Evolutionary conservation across 1,140 invertebrate genomes (phyloP).

Genomic region (Lasaia peninsularis): DNA sequence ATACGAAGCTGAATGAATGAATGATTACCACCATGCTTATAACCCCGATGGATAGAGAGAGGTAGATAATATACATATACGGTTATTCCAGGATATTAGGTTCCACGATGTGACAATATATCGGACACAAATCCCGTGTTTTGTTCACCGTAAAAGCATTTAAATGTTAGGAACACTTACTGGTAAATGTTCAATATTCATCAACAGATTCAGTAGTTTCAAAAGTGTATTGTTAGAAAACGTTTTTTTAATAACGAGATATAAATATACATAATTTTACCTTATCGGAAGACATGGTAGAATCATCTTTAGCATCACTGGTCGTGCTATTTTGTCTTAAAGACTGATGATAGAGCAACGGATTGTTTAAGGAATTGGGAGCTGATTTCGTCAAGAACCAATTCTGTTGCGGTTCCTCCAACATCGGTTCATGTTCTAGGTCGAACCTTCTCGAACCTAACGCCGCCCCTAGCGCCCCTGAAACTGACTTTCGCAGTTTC

Average conservation of each 20-base stretch:
- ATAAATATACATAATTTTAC: constrained; percentile 31
- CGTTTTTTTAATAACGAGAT: background rate
- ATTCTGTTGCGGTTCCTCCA: constrained; percentile 79
- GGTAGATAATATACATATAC: too few relatives aligned
- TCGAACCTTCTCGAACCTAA: constrained; percentile 69
- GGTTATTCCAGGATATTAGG: too few relatives aligned
- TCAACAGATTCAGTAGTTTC: too few relatives aligned
- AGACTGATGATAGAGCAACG: constrained; percentile 57
- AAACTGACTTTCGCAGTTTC: constrained; percentile 83
- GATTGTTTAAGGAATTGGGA: constrained; percentile 86
- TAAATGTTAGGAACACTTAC: too few relatives aligned
- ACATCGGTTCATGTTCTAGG: constrained; percentile 64
- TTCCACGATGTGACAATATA: too few relatives aligned
- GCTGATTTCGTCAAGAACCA: constrained; percentile 88
- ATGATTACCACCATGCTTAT: too few relatives aligned
- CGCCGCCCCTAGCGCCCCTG: constrained; percentile 79
- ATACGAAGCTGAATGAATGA: too few relatives aligned
- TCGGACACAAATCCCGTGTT: too few relatives aligned
- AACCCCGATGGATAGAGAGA: too few relatives aligned
- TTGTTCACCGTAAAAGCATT: too few relatives aligned
- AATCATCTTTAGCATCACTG: constrained; percentile 60
- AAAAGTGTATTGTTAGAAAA: too few relatives aligned
- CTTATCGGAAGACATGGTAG: constrained; percentile 48
- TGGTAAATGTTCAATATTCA: too few relatives aligned
- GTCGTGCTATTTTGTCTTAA: constrained; percentile 45